Conservation (phyloP, 2,113 vertebrate species). For the Leuciscus idus region DNA sequence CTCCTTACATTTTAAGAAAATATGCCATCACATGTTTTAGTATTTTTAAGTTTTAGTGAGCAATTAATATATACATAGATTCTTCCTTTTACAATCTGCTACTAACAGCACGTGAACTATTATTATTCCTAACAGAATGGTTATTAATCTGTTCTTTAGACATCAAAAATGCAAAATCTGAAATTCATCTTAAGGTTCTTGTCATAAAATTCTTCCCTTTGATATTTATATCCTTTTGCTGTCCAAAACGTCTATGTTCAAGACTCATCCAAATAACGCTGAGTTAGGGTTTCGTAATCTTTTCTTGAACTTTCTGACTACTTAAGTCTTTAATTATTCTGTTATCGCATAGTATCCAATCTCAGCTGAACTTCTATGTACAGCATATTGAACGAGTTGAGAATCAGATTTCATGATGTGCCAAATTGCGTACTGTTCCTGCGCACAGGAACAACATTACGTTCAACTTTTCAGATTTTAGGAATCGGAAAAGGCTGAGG, state of each 20-base stretch:
- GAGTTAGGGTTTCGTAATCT: neutral
- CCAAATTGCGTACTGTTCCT: neutral
- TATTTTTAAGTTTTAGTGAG: neutral
- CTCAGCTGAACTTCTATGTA: neutral
- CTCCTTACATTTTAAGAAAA: neutral
- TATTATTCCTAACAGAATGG: neutral
- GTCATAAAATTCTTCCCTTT: neutral
- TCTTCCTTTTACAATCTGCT: neutral
- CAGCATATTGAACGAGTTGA: neutral
- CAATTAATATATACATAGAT: neutral
- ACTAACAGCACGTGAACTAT: neutral
- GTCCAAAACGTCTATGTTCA: neutral
- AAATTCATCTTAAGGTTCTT: neutral
- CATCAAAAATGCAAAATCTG: neutral
- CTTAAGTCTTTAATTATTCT: slow-evolving; percentile 16
- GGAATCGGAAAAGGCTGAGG: neutral
- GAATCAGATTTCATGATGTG: neutral
- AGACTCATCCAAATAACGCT: neutral
- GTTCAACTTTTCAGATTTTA: neutral
- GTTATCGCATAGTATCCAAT: neutral
- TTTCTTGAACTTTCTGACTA: neutral
- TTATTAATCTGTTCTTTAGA: neutral
- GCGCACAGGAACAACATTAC: neutral
- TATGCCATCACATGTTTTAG: neutral
- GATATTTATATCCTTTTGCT: neutral